These are phyloP conservation scores for Oryzias javanicus DNA, from an alignment of 2,113 vertebrate species.

Conservation along the genomic window DNA sequence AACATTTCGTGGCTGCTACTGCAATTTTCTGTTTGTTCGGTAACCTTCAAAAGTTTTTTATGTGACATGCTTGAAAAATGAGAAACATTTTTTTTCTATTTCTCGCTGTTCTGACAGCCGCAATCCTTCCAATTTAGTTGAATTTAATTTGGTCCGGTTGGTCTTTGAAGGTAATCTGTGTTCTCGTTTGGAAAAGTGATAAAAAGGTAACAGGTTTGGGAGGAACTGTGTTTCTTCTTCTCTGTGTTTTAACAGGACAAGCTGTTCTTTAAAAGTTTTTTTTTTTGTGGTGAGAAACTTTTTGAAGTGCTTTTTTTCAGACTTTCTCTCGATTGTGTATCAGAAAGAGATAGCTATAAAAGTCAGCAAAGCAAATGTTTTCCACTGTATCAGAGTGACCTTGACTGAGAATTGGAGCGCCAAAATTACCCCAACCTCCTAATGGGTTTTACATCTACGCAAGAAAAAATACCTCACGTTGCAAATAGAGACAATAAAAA, in stretches of 20 bases:
- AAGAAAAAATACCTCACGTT: too few relatives aligned
- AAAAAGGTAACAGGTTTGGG: slow-evolving; percentile 2
- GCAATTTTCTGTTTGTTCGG: slow-evolving; percentile 6
- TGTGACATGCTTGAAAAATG: background rate
- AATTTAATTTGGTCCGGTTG: background rate
- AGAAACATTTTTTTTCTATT: background rate
- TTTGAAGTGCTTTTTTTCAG: slow-evolving; percentile 14
- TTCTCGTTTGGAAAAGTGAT: slow-evolving; percentile 9
- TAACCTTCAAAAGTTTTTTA: slow-evolving; percentile 11
- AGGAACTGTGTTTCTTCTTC: slow-evolving; percentile 5
- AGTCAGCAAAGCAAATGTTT: too few relatives aligned
- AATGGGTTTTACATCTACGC: too few relatives aligned
- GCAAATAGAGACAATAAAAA: too few relatives aligned
- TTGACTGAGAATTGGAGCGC: too few relatives aligned
- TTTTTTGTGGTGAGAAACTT: slow-evolving; percentile 10
- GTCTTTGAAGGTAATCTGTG: background rate
- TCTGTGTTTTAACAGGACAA: slow-evolving; percentile 22
- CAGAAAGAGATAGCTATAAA: background rate
- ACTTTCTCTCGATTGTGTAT: slow-evolving; percentile 25
- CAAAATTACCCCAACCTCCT: too few relatives aligned
- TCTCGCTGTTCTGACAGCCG: background rate
- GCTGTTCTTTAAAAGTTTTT: slow-evolving; percentile 14
- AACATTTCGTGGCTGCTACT: slow-evolving; percentile 9
- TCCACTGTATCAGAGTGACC: too few relatives aligned
- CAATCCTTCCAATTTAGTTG: background rate